Conservation (phyloP, 2,113 vertebrate species). For the Agapornis roseicollis region DNA sequence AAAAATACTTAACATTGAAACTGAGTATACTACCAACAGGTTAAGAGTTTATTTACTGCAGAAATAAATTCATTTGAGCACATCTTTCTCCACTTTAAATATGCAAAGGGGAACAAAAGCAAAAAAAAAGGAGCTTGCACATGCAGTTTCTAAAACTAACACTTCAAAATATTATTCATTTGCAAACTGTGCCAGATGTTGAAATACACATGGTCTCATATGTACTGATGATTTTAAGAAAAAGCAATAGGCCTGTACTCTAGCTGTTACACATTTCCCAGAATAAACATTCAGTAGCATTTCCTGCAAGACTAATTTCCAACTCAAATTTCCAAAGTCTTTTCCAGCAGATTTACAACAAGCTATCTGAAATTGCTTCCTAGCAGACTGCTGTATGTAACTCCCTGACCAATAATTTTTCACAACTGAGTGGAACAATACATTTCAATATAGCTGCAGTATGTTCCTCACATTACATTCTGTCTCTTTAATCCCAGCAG, state of each 20-base stretch:
- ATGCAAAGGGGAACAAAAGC: neutral
- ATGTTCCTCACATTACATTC: neutral
- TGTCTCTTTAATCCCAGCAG: neutral
- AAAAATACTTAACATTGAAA: neutral
- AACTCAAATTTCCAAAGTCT: constrained; percentile 14
- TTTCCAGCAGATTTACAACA: constrained; percentile 8
- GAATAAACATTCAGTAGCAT: constrained; percentile 28
- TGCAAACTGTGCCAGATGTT: neutral
- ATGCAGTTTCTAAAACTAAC: neutral
- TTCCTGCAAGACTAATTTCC: constrained; percentile 18
- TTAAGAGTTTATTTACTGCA: neutral
- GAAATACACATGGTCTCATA: neutral
- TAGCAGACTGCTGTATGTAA: neutral
- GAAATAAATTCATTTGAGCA: neutral
- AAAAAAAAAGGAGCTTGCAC: neutral
- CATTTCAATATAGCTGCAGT: neutral
- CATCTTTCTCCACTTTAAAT: neutral
- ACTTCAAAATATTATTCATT: neutral
- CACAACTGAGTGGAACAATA: neutral
- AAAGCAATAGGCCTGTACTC: neutral
- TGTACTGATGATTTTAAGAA: neutral
- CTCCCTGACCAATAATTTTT: neutral
- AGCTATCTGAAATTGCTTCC: neutral
- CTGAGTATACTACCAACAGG: neutral
- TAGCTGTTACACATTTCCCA: constrained; percentile 16